Evolutionary conservation across 2,113 vertebrate genomes (phyloP).

Genomic region (Calidris pygmaea): DNA sequence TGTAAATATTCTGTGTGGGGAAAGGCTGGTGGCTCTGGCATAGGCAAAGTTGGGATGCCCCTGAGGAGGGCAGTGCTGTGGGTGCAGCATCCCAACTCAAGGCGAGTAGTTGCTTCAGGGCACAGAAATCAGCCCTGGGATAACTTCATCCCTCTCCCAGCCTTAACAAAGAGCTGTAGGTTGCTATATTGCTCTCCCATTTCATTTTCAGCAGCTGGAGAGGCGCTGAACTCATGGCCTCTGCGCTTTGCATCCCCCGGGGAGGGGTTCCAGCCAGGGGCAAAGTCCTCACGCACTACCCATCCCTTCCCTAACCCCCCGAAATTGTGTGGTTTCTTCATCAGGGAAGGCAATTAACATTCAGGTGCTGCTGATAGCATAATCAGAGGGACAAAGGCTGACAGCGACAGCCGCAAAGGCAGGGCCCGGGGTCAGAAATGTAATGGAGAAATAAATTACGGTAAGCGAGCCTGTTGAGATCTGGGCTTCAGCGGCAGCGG

Average conservation of each 20-base stretch:
- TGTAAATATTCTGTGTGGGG: neutral
- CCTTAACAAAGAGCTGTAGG: neutral
- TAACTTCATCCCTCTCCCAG: neutral
- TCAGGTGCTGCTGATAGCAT: slow-evolving; percentile 34
- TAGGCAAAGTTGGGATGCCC: neutral
- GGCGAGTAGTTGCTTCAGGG: neutral
- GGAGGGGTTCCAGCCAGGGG: neutral
- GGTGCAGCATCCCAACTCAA: neutral
- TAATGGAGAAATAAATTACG: slow-evolving; percentile 71
- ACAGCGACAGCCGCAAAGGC: slow-evolving; percentile 23
- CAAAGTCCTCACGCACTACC: neutral
- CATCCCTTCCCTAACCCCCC: neutral
- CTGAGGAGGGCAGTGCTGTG: fast-evolving
- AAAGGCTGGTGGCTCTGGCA: neutral
- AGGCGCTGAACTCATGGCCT: neutral
- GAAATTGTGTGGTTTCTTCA: neutral
- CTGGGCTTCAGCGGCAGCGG: slow-evolving; percentile 1
- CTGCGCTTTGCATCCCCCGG: fast-evolving
- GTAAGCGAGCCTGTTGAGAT: slow-evolving; percentile 25
- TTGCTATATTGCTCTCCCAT: neutral
- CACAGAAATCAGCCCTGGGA: neutral
- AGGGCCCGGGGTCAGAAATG: slow-evolving; percentile 21
- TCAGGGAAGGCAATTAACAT: slow-evolving; percentile 61
- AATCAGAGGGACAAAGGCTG: slow-evolving; percentile 54
- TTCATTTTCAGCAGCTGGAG: neutral